These are phyloP conservation scores for Brachyrhaphis roseni DNA, from an alignment of 2,797 vertebrate genomes.

Conservation along the genomic window DNA sequence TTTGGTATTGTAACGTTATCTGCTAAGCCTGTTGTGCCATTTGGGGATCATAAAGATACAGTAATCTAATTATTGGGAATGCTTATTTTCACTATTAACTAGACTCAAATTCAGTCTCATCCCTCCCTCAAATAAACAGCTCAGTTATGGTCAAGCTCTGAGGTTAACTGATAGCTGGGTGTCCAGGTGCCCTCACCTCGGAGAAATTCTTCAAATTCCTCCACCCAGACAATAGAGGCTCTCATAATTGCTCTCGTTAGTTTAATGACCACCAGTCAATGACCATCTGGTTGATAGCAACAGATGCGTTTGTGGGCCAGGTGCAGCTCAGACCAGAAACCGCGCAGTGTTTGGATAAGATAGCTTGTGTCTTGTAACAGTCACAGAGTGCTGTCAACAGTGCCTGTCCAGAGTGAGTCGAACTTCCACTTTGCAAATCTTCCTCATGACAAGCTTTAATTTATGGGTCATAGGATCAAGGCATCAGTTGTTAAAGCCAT, in stretches of 20 bases:
- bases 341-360: slow-evolving; percentile 59
- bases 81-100: slow-evolving; percentile 1
- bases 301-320: slow-evolving; percentile 62
- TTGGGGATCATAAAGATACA: slow-evolving; percentile 38
- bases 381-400: slow-evolving; percentile 27
- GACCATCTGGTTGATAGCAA: slow-evolving; percentile 33
- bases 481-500: slow-evolving; percentile 1
- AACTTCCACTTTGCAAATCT: slow-evolving; percentile 1
- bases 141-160: slow-evolving; percentile 29
- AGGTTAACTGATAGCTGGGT: slow-evolving; percentile 54
- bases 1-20: not conserved
- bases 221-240: slow-evolving; percentile 55
- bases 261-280: slow-evolving; percentile 66
- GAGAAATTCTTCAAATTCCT: slow-evolving; percentile 74
- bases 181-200: slow-evolving; percentile 73
- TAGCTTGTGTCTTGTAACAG: slow-evolving; percentile 41
- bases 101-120: not conserved
- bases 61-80: slow-evolving; percentile 1
- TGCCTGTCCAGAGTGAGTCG: not conserved
- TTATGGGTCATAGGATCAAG: slow-evolving; percentile 5
- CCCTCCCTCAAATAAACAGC: slow-evolving; percentile 16
- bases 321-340: slow-evolving; percentile 60
- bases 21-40: not conserved
- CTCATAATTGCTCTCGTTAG: slow-evolving; percentile 72
- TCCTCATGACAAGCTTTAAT: slow-evolving; percentile 10